A percentile compares a stretch with the other conserved stretches of the same genome.
phyloP scores from a whole-genome alignment of 2,888 invertebrate species.

The Mythimna ferrago region DNA sequence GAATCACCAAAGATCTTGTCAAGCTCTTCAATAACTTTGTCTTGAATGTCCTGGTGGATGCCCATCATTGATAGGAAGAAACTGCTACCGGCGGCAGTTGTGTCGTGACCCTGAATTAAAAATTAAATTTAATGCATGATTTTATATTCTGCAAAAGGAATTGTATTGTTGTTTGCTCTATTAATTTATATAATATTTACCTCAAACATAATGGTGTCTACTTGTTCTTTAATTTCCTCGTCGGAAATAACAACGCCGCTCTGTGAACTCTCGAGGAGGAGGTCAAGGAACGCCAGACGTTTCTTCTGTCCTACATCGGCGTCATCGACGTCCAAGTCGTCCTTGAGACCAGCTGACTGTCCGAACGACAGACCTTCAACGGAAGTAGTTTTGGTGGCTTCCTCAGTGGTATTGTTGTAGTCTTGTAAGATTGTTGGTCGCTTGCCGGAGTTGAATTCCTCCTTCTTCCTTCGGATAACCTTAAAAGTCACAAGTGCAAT shows the following conservation, averaged over 20 bases:
- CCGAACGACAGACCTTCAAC: slow-evolving; percentile 94
- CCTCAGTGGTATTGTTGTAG: slow-evolving; percentile 67
- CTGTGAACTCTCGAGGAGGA: slow-evolving; percentile 94
- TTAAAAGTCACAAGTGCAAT: slow-evolving; percentile 63
- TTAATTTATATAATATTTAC: slow-evolving; percentile 78
- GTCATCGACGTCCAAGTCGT: slow-evolving; percentile 95
- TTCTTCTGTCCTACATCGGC: slow-evolving; percentile 95
- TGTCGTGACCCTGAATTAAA: slow-evolving; percentile 93
- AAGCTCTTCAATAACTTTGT: slow-evolving; percentile 93
- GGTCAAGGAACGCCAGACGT: slow-evolving; percentile 96
- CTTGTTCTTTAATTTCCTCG: slow-evolving; percentile 95
- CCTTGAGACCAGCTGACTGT: slow-evolving; percentile 93
- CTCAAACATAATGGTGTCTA: slow-evolving; percentile 97
- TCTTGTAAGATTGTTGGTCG: slow-evolving; percentile 81
- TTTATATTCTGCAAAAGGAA: slow-evolving; percentile 32
- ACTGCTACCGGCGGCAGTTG: slow-evolving; percentile 95
- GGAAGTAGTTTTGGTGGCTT: slow-evolving; percentile 78
- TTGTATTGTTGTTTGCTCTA: slow-evolving; percentile 14
- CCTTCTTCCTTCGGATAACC: slow-evolving; percentile 94
- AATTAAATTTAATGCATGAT: slow-evolving; percentile 34
- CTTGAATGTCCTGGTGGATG: slow-evolving; percentile 93
- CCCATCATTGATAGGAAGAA: slow-evolving; percentile 95
- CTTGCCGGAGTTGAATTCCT: slow-evolving; percentile 93
- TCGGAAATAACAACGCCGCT: slow-evolving; percentile 93
- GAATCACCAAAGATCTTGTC: slow-evolving; percentile 94